A percentile compares a stretch with the other conserved stretches of the same genome.
These are phyloP conservation scores for Ophraella communa DNA, from an alignment of 2,888 invertebrate genomes.

Conservation along the genomic window DNA sequence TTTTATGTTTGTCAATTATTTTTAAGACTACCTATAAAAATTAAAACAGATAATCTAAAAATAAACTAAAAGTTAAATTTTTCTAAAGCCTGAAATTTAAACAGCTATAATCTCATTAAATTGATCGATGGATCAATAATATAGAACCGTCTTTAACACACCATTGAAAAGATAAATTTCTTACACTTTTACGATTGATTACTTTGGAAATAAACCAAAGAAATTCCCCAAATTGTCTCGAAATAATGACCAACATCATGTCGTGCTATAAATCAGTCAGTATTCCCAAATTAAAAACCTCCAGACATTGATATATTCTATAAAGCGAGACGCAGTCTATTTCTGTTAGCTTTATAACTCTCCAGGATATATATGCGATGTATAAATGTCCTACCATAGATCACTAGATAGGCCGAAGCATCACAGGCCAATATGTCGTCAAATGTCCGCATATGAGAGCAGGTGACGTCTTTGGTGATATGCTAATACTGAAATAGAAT, in stretches of 20 bases:
- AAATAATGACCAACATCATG: slow-evolving; percentile 39
- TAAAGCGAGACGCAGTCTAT: slow-evolving; percentile 33
- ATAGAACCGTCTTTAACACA: neutral
- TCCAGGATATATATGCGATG: slow-evolving; percentile 34
- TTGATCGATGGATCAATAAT: neutral
- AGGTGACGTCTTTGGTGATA: slow-evolving; percentile 43
- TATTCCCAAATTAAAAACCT: slow-evolving; percentile 37
- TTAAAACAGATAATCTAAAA: no score
- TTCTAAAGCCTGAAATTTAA: no score
- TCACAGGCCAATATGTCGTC: slow-evolving; percentile 44
- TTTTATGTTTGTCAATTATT: no score
- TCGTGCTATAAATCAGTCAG: slow-evolving; percentile 37
- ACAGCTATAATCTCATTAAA: neutral
- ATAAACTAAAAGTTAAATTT: no score
- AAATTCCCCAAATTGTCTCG: slow-evolving; percentile 17
- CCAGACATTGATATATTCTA: slow-evolving; percentile 37
- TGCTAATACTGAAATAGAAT: slow-evolving; percentile 38
- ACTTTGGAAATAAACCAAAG: slow-evolving; percentile 7
- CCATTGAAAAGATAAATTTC: neutral
- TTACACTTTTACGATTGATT: neutral
- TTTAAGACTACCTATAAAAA: no score
- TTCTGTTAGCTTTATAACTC: slow-evolving; percentile 39
- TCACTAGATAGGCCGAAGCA: slow-evolving; percentile 43
- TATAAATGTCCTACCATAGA: slow-evolving; percentile 47
- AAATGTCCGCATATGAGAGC: slow-evolving; percentile 46